Evolutionary conservation across 2,888 invertebrate species (phyloP), one percentile per base, ranked within the genome.

Genomic region (Chaitophorus viminalis): DNA sequence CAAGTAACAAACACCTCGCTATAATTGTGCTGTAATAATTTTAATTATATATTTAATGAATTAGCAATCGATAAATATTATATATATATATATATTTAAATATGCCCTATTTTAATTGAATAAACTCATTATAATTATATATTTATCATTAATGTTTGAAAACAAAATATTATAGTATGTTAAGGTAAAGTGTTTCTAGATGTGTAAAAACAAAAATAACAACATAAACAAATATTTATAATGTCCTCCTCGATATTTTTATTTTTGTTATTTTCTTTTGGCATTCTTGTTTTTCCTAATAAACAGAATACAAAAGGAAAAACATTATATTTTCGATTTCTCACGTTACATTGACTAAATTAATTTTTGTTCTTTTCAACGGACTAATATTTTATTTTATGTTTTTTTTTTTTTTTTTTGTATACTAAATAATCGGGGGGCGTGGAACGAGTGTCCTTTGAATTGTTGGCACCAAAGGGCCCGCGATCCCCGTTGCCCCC

Each of bases 1-100:
- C 86, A 86, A 86, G 89, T 88, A 89, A 89, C 89, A 88, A 85
- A 89, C 89, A 89, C 89, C 89, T 89, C 89, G 89, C 89, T 88
- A 89, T 89, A 88, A 89, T 88, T 89, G 89, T 89, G 89, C 89
- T 89, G 89, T 89, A 89, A 89, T 89, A 86, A 86, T 86, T 86
- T 78, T 86, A 86, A 86, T 86, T 85, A 85, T 77, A 77, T 75
- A 82, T 68, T 82, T 77, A 77, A 85, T 86, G 78, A 86, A 86
- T 86, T 86, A 86, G 86, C 86, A 86, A 86, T 86, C 86, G 86
- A 86, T 85, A 77, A 85, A 60, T 83, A 83, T 83, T 84, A 84
- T 76, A 76, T 68, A 85, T 46, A 84, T 84, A 84, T 83, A 60
- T 74, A 85, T 65, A 85, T 46, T 77, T 75, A 75, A 21, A 39